These are phyloP conservation scores for Mustela lutreola DNA, from an alignment of 2,113 vertebrate species.

Conservation along the genomic window DNA sequence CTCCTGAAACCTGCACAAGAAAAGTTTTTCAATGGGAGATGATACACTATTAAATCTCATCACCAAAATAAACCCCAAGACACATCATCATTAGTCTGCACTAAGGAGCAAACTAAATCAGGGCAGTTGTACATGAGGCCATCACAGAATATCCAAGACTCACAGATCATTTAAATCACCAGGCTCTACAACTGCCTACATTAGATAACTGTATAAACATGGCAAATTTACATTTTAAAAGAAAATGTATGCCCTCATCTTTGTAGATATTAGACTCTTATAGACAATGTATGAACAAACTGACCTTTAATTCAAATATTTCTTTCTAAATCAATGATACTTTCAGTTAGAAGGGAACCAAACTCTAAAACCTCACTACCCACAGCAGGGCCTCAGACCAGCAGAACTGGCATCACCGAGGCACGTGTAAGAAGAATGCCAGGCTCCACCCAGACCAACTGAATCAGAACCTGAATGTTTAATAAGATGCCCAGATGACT, in stretches of 20 bases:
- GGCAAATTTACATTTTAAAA: conserved; percentile 36
- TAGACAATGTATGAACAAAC: conserved; percentile 2
- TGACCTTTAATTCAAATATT: conserved; percentile 33
- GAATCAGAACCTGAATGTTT: conserved; percentile 8
- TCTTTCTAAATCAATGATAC: conserved; percentile 35
- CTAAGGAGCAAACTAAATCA: conserved; percentile 13
- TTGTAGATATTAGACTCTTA: not conserved
- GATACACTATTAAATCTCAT: not conserved
- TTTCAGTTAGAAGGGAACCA: not conserved
- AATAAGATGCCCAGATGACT: not conserved
- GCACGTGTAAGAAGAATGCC: not conserved
- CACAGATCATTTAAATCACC: not conserved
- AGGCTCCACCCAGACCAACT: not conserved
- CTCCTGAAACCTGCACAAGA: not conserved
- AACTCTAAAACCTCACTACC: not conserved
- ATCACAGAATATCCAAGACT: conserved; percentile 48
- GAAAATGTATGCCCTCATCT: not conserved
- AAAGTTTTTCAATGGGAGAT: not conserved
- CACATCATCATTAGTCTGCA: not conserved
- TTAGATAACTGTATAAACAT: not conserved
- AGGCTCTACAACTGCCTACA: not conserved
- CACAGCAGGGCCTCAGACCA: not conserved
- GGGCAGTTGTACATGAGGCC: not conserved
- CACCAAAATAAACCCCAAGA: not conserved
- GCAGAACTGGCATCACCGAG: not conserved